Evolutionary conservation across 64 coral and sea anemone genomes (phyloP).

Genomic region (Porites lutea): DNA sequence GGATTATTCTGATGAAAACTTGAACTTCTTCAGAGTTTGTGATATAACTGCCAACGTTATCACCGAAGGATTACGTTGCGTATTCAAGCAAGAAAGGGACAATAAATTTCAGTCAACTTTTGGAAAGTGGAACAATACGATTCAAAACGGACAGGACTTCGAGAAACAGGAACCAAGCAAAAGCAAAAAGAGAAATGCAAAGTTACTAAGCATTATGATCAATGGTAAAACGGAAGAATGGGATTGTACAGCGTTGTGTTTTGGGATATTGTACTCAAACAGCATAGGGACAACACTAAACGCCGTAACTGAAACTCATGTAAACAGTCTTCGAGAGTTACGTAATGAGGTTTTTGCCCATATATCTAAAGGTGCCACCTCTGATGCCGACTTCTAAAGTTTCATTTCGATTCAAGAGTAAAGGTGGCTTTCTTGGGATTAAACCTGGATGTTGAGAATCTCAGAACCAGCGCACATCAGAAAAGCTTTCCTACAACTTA

Average conservation of each 20-base stretch:
- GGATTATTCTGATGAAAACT: slow-evolving; percentile 18
- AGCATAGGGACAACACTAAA: slow-evolving; percentile 10
- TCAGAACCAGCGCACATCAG: slow-evolving; percentile 48
- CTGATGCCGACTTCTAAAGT: slow-evolving; percentile 22
- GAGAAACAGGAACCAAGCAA: neutral
- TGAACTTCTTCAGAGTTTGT: slow-evolving; percentile 45
- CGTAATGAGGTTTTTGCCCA: slow-evolving; percentile 67
- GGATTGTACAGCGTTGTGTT: slow-evolving; percentile 27
- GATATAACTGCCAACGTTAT: neutral
- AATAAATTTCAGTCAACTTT: neutral
- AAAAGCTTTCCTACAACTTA: slow-evolving; percentile 66
- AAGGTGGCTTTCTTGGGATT: slow-evolving; percentile 33
- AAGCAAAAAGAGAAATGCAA: neutral
- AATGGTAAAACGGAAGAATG: slow-evolving; percentile 39
- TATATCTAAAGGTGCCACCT: slow-evolving; percentile 6
- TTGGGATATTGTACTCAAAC: slow-evolving; percentile 28
- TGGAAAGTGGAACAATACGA: slow-evolving; percentile 35
- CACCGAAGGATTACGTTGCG: slow-evolving; percentile 7
- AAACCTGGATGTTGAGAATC: slow-evolving; percentile 29
- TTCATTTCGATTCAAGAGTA: slow-evolving; percentile 24
- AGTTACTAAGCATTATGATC: neutral
- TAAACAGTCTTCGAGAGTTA: slow-evolving; percentile 41
- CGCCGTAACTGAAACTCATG: slow-evolving; percentile 6
- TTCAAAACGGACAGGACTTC: slow-evolving; percentile 27
- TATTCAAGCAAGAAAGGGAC: slow-evolving; percentile 47